Conservation (phyloP, 2,888 invertebrate genomes). For the Blera fallax region DNA sequence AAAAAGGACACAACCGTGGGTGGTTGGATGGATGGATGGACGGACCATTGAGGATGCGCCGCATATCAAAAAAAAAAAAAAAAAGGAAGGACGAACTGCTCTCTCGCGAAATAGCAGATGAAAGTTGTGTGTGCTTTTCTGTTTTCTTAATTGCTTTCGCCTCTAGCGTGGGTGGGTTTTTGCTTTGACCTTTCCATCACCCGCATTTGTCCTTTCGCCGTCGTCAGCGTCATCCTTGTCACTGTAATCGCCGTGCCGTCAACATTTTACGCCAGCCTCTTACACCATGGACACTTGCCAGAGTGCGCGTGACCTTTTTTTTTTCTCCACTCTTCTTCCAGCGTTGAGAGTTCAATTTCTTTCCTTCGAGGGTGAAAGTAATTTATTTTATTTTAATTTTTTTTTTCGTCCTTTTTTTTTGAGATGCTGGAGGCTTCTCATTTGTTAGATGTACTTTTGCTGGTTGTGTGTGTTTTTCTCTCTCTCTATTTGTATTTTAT, state of each 20-base stretch:
- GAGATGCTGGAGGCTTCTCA: conserved; percentile 35
- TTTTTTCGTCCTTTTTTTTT: conserved; percentile 37
- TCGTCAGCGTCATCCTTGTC: conserved; percentile 69
- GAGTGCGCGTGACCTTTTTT: conserved; percentile 71
- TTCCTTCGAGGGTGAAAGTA: conserved; percentile 68
- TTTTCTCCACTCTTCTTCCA: neutral
- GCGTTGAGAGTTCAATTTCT: conserved; percentile 61
- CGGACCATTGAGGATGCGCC: neutral
- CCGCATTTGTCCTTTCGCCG: conserved; percentile 71
- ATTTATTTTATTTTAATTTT: conserved; percentile 64
- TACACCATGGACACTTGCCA: conserved; percentile 63
- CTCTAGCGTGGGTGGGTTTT: conserved; percentile 22
- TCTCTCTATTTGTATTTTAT: conserved; percentile 68
- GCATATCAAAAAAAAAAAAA: neutral
- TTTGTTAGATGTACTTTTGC: conserved; percentile 40
- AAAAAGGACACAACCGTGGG: conserved; percentile 19
- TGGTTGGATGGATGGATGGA: conserved; percentile 21
- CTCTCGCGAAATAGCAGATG: conserved; percentile 65
- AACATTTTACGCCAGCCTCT: conserved; percentile 66
- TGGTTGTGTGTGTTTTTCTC: conserved; percentile 6
- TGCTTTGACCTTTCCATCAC: conserved; percentile 69
- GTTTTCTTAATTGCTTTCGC: conserved; percentile 72
- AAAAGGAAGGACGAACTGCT: conserved; percentile 37
- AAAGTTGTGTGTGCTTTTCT: conserved; percentile 68
- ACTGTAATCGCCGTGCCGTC: conserved; percentile 71